Conservation (phyloP, 1,140 invertebrate species). For the Holotrichia oblita region DNA sequence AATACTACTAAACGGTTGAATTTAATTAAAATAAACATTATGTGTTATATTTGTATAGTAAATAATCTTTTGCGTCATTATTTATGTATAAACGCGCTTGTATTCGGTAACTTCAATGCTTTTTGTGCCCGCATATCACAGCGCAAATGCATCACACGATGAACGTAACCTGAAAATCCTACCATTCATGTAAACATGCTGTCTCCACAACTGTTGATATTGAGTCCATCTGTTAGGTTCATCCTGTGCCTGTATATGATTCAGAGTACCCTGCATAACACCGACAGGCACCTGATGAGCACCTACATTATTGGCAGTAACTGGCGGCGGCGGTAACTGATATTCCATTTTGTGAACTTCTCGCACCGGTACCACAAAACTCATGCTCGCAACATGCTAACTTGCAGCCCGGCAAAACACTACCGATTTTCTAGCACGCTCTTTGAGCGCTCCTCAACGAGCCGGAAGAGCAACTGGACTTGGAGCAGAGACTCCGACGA, state of each 20-base stretch:
- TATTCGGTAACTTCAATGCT: slow-evolving; percentile 20
- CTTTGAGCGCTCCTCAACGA: slow-evolving; percentile 51
- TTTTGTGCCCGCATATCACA: not conserved
- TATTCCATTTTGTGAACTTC: slow-evolving; percentile 63
- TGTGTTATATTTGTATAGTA: not conserved
- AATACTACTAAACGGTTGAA: not conserved
- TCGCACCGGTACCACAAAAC: slow-evolving; percentile 59
- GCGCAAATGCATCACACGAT: slow-evolving; percentile 3
- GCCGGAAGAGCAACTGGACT: slow-evolving; percentile 57
- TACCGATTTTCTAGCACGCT: slow-evolving; percentile 39
- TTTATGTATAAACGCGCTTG: not conserved
- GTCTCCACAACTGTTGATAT: slow-evolving; percentile 69
- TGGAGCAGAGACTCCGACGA: slow-evolving; percentile 48
- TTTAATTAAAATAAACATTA: slow-evolving; percentile 6
- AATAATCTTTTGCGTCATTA: not conserved
- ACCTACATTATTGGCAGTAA: slow-evolving; percentile 46
- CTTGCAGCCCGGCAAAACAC: slow-evolving; percentile 47
- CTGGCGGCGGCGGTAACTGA: slow-evolving; percentile 60
- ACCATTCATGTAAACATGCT: slow-evolving; percentile 71
- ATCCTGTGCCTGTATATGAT: slow-evolving; percentile 59
- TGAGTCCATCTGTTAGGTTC: slow-evolving; percentile 65
- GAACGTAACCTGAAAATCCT: slow-evolving; percentile 54
- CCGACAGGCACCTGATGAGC: slow-evolving; percentile 58
- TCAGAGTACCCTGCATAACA: slow-evolving; percentile 60
- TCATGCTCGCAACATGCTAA: slow-evolving; percentile 57